Base-by-base conservation (phyloP, 2,113 vertebrate genomes). In the Hymenochirus boettgeri region DNA sequence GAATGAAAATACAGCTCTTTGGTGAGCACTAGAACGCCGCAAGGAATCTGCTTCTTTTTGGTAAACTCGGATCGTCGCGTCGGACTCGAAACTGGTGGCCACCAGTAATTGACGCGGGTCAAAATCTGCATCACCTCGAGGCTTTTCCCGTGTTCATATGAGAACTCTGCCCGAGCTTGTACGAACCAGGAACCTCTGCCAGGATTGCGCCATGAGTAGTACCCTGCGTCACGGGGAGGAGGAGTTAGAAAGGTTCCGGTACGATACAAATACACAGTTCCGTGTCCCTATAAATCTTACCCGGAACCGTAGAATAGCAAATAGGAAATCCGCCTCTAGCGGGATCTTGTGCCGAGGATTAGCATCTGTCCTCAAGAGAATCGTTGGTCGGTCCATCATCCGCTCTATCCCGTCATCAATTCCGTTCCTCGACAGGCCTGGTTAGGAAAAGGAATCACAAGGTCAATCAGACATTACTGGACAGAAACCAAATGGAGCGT, bases 51-150 rank as follows among this genome's bases (percentile, higher is more conserved):
- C 72, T 99, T 97, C 87, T 99, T 99, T 83, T 92, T 86, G 1
- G 85, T 87, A 86, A 94, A 57, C 70, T 79, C 0, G 92, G 90
- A 67, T 97, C 86, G 7, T 92, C 85, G 0, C 86, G 78, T 86
- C 90, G 0, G 96, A 99, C 72, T 97, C 92, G 25, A 93, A 99
- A 79, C 83, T 81, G 53, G 88, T 92, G 74, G 96, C 96, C 71
- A 99, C 96, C 82, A 78, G 72, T 92, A 84, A 78, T 99, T 99
- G 77, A 99, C 96, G 24, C 93, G 80, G 10, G 96, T 99, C 61
- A 99, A 90, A 77, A 99, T 94, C 85, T 96, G 93, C 89, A 99
- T 90, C 76, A 99, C 93, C 79, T 99, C 96, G 70, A 99, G 86
- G 64, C 93, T 82, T 59, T 93, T 99, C 45, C 94, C 94, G 0